Evolutionary conservation across 37 sponge, comb jelly and placozoan genomes (phyloP), one percentile per base, ranked within the genome.

Genomic region (Geodia barretti): DNA sequence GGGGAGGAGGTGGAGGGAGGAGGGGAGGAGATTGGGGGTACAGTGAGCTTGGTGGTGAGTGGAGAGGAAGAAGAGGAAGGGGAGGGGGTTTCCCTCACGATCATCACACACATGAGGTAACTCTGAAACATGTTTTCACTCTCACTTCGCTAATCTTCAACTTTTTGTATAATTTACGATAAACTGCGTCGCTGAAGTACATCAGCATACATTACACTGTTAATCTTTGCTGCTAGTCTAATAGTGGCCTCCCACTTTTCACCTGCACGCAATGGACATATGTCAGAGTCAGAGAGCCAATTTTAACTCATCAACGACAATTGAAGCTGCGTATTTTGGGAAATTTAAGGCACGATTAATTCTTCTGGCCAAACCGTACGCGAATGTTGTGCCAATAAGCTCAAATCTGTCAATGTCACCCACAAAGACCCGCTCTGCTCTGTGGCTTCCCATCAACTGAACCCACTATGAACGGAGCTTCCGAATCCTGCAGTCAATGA

Each of bases 351-450:
- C n/a, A n/a, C n/a, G n/a, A n/a, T n/a, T n/a, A n/a, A n/a, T n/a
- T n/a, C n/a, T n/a, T n/a, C n/a, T n/a, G n/a, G n/a, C n/a, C n/a
- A n/a, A n/a, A n/a, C n/a, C n/a, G n/a, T n/a, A n/a, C n/a, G n/a
- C n/a, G n/a, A n/a, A n/a, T n/a, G n/a, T n/a, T n/a, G n/a, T n/a
- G 19, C 85, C 92, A 28, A 92, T 9, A 8, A 88, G 74, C 62
- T 92, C 92, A 31, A 92, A 43, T 28, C 88, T 60, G 70, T 92
- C 92, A 59, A 63, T 60, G 19, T 88, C 92, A 83, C 83, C 87
- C 67, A 88, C 87, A 29, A 28, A 29, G 39, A 83, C 84, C 32
- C 60, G 77, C n/a, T 83, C 67, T 11, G 20, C 72, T 37, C 83
- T 64, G 38, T 82, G 62, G 33, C 78, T n/a, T n/a, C n/a, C n/a